Conservation (phyloP, 2,797 vertebrate species). For the Anabacerthia variegaticeps region DNA sequence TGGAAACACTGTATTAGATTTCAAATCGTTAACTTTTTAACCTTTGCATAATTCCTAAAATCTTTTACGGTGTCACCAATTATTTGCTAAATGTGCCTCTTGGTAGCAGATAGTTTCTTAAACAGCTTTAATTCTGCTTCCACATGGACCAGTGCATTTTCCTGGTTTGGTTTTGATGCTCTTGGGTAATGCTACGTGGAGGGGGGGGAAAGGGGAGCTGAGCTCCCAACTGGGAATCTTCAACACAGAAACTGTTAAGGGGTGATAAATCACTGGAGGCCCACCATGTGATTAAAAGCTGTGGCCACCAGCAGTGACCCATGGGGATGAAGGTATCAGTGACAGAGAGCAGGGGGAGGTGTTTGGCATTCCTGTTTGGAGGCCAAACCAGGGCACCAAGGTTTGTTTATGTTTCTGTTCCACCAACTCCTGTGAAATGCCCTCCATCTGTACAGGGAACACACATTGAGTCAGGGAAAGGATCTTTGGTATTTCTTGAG, state of each 20-base stretch:
- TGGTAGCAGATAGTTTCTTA: background rate
- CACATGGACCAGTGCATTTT: background rate
- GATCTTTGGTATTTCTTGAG: conserved; percentile 56
- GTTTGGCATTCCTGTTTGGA: conserved; percentile 59
- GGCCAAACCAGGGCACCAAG: background rate
- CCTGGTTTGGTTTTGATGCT: conserved; percentile 15
- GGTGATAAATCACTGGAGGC: conserved; percentile 67
- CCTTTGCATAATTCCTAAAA: background rate
- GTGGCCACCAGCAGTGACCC: conserved; percentile 62
- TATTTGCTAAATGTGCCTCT: background rate
- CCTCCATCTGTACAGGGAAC: conserved; percentile 64
- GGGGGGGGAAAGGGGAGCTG: background rate
- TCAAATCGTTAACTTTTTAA: conserved; percentile 13
- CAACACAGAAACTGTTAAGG: conserved; percentile 50
- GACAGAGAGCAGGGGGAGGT: conserved; percentile 54
- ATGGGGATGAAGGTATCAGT: conserved; percentile 54
- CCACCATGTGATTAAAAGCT: conserved; percentile 60
- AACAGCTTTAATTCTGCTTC: background rate
- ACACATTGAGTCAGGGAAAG: conserved; percentile 42
- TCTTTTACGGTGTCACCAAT: background rate
- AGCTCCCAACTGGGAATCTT: conserved; percentile 53
- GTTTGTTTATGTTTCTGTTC: conserved; percentile 74
- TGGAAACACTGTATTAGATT: background rate
- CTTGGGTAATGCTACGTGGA: background rate
- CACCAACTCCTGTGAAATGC: conserved; percentile 64